phyloP scores from a whole-genome alignment of 1,140 invertebrate species.

The Lasioglossum albipes region DNA sequence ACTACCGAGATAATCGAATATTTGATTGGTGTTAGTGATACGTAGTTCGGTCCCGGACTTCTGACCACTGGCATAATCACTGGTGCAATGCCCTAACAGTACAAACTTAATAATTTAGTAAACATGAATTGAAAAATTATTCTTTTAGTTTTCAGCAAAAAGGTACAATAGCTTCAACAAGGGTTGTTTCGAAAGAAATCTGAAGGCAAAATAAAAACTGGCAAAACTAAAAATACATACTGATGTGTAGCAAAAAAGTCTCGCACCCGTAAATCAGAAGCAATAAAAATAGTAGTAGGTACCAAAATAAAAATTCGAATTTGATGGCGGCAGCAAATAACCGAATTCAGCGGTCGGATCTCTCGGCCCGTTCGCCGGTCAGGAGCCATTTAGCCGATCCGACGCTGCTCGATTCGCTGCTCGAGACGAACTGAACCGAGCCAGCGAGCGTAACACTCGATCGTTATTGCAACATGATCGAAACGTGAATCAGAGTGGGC shows the following conservation, averaged over 20 bases:
- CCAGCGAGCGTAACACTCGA: constrained; percentile 13
- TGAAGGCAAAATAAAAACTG: too few relatives aligned
- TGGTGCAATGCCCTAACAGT: too few relatives aligned
- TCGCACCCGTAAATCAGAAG: too few relatives aligned
- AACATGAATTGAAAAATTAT: too few relatives aligned
- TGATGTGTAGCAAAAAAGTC: too few relatives aligned
- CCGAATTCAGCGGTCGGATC: neutral
- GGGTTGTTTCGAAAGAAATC: too few relatives aligned
- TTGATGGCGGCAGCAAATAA: neutral
- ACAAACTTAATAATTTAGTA: too few relatives aligned
- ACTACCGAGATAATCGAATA: neutral
- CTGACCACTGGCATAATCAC: neutral
- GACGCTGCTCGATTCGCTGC: neutral
- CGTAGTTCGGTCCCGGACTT: neutral
- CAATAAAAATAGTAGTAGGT: too few relatives aligned
- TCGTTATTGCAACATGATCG: constrained; percentile 3
- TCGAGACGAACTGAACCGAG: constrained; percentile 4
- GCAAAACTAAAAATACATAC: too few relatives aligned
- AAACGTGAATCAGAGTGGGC: neutral
- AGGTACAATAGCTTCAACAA: too few relatives aligned
- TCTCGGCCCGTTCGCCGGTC: neutral
- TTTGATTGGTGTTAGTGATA: neutral
- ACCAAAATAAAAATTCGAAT: too few relatives aligned
- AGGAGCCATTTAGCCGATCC: constrained; percentile 33
- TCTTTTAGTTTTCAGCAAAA: too few relatives aligned